Conservation (phyloP, 2,888 invertebrate species). For the Mimumesa dahlbomi region DNA sequence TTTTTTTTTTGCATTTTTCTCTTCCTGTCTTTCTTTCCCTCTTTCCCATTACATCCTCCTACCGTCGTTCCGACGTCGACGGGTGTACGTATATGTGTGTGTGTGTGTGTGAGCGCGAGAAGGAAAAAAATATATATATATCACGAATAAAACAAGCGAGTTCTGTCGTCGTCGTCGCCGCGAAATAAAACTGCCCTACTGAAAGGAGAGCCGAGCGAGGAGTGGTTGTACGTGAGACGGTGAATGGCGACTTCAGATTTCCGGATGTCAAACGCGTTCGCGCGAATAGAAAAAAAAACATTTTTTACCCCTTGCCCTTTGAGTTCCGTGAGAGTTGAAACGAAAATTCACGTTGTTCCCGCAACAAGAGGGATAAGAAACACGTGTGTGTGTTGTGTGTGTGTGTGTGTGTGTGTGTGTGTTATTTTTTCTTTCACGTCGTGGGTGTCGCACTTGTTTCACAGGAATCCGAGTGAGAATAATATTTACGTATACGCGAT, state of each 20-base stretch:
- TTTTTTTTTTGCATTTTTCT: background rate
- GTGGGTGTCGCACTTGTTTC: no score
- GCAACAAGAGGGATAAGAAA: no score
- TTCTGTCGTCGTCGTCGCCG: slow-evolving; percentile 27
- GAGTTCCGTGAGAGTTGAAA: no score
- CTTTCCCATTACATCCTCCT: slow-evolving; percentile 1
- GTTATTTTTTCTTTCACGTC: no score
- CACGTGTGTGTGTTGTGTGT: no score
- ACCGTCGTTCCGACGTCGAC: no score
- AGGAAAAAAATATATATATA: background rate
- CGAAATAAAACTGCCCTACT: slow-evolving; percentile 49
- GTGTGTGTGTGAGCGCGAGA: slow-evolving; percentile 13
- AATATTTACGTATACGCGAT: no score
- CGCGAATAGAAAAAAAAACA: background rate
- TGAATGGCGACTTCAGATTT: slow-evolving; percentile 37
- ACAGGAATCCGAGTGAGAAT: no score
- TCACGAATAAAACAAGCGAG: slow-evolving; percentile 11
- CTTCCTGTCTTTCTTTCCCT: background rate
- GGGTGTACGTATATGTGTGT: no score
- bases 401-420: no score
- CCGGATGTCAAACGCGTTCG: slow-evolving; percentile 43
- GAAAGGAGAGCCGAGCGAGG: slow-evolving; percentile 36
- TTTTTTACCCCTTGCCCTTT: no score
- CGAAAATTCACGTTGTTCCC: no score
- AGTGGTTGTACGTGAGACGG: slow-evolving; percentile 44